Evolutionary conservation across 64 coral and sea anemone genomes (phyloP).

Genomic region (Pocillopora verrucosa): DNA sequence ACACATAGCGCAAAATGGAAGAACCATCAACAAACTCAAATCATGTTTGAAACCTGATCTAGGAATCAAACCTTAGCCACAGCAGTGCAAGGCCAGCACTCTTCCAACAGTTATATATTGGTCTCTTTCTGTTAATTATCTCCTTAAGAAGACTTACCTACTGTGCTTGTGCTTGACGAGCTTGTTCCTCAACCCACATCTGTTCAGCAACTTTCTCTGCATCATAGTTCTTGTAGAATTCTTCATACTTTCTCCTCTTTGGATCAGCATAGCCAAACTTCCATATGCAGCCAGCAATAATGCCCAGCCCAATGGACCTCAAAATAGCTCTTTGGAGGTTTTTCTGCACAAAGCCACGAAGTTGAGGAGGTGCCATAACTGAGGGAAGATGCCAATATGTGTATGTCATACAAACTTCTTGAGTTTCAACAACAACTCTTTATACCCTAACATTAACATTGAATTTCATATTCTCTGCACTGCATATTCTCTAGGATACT

Average conservation of each 20-base stretch:
- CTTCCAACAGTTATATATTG: too few species aligned
- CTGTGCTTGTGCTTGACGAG: neutral
- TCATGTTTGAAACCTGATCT: too few species aligned
- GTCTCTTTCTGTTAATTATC: neutral
- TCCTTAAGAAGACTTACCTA: neutral
- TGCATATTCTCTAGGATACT: too few species aligned
- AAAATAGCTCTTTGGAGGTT: conserved; percentile 73
- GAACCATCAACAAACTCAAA: too few species aligned
- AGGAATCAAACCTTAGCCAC: too few species aligned
- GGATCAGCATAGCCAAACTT: conserved; percentile 81
- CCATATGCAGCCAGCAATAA: conserved; percentile 68
- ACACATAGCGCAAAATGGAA: too few species aligned
- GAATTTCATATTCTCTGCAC: too few species aligned
- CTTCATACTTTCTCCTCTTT: conserved; percentile 74
- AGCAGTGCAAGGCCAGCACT: too few species aligned
- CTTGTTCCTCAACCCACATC: conserved; percentile 52
- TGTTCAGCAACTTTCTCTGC: conserved; percentile 90
- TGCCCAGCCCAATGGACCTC: conserved; percentile 57
- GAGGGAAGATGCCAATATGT: neutral
- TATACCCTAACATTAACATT: too few species aligned
- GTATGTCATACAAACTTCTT: neutral
- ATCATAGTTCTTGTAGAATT: conserved; percentile 96
- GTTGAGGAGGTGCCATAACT: conserved; percentile 75
- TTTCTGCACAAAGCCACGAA: conserved; percentile 83
- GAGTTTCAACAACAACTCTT: neutral